These are phyloP conservation scores for Aphelocoma californica DNA, from an alignment of 2,797 vertebrate species.

Conservation along the genomic window DNA sequence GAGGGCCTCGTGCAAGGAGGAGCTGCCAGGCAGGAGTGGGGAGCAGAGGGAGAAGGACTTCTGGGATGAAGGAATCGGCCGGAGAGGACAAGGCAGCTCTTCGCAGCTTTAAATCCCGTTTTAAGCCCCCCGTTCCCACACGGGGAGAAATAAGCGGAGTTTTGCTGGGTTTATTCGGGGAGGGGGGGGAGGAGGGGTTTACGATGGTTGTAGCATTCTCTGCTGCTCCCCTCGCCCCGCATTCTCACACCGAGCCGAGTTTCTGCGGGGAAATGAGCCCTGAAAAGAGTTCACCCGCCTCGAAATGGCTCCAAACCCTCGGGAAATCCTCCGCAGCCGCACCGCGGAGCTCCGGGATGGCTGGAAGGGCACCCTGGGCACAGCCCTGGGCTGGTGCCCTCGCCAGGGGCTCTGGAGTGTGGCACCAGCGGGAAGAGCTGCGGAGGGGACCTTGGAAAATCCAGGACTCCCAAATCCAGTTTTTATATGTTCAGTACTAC, in stretches of 20 bases:
- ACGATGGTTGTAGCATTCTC: background rate
- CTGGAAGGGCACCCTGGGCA: background rate
- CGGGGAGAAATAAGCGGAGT: background rate
- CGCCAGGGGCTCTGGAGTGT: background rate
- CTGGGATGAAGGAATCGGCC: fast-evolving
- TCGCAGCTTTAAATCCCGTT: conserved; percentile 24
- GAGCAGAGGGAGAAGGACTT: background rate
- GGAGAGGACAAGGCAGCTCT: background rate
- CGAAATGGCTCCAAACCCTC: background rate
- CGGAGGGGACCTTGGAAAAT: fast-evolving
- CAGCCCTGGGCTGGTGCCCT: background rate
- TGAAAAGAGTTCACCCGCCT: conserved; percentile 38
- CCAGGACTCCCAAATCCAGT: background rate
- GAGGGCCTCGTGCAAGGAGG: background rate
- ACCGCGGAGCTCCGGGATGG: background rate
- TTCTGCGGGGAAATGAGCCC: conserved; percentile 45
- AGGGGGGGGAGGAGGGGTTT: background rate
- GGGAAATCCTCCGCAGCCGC: background rate
- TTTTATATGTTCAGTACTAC: fast-evolving
- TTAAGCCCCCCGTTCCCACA: background rate
- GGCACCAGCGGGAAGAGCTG: background rate
- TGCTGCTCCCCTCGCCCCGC: background rate
- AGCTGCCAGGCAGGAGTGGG: background rate
- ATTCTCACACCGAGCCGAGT: background rate
- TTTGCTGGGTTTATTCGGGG: background rate